These are phyloP conservation scores for Dipodomys ordii DNA, from an alignment of 2,113 vertebrate species.

Conservation along the genomic window DNA sequence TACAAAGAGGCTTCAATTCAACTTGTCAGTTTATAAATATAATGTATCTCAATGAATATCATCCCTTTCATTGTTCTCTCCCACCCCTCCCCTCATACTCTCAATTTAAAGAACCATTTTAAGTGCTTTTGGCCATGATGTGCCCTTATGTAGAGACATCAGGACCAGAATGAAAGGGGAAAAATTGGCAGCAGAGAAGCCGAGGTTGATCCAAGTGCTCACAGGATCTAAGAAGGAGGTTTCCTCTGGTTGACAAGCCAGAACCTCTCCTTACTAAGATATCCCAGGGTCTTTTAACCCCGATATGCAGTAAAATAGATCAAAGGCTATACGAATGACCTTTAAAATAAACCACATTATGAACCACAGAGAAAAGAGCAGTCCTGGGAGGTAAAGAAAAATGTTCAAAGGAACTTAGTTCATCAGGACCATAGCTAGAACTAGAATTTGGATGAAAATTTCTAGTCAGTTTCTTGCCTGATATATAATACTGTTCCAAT, in stretches of 20 bases:
- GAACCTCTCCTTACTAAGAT: not conserved
- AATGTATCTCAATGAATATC: too few relatives aligned
- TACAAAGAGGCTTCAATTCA: too few relatives aligned
- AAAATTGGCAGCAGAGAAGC: not conserved
- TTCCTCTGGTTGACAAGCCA: not conserved
- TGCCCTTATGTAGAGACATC: not conserved
- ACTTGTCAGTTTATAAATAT: too few relatives aligned
- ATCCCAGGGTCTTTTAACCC: not conserved
- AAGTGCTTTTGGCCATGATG: not conserved
- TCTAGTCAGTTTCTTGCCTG: not conserved
- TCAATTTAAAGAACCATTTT: slow-evolving; percentile 42
- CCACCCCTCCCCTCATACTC: too few relatives aligned
- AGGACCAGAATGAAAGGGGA: not conserved
- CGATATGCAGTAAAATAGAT: not conserved
- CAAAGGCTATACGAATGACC: not conserved
- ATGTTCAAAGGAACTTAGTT: not conserved
- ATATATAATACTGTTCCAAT: not conserved
- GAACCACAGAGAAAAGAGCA: not conserved
- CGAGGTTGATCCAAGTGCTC: not conserved
- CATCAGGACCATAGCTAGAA: not conserved
- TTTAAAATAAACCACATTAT: not conserved
- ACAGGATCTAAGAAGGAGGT: not conserved
- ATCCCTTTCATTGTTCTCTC: too few relatives aligned
- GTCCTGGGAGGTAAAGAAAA: not conserved
- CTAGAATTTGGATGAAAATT: not conserved